Evolutionary conservation across 1,140 invertebrate species (phyloP), one percentile per base, ranked within the genome.

Genomic region (Scaptomyza hsui): DNA sequence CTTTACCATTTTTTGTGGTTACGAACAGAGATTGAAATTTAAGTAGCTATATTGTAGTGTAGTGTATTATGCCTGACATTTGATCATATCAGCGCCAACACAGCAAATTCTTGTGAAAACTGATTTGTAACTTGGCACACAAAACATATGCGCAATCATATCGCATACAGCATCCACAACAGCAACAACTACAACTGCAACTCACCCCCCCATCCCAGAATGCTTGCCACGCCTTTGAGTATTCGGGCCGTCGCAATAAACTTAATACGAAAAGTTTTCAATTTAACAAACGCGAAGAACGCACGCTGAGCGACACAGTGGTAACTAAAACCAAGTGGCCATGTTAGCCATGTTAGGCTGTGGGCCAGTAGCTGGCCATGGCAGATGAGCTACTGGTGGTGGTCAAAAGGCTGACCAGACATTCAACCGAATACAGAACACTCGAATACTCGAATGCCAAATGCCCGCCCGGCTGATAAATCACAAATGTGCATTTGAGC

Each of bases 221-320:
- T 19, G 48, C 21, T 45, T 39, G 57, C 39, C 56, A 47, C 52
- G 57, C 47, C 77, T 44, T 42, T 39, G 15, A 26, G 29, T 6
- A 44, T 9, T 61, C 26, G 57, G 42, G 39, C 48, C 49, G n/a
- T 32, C 44, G 69, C 49, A 75, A 86, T 80, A 81, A 81, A 81
- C 81, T 86, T 86, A 65, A 81, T 86, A 79, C 57, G 77, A 81
- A 75, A 81, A 86, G 41, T 81, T 86, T 85, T 85, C 77, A 80
- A 81, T 85, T 85, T 86, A 68, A 74, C 81, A 77, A 85, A 80
- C 42, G 76, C 73, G 53, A 73, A 81, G 81, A 86, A 86, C 64
- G 77, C 81, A 86, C 57, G 81, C 81, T 85, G 81, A 59, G 81
- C 70, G 9, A 47, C 61, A 45, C 56, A 59, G 67, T 62, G 62